Conservation (phyloP, 2,888 invertebrate genomes). For the Ceratothoa steindachneri region DNA sequence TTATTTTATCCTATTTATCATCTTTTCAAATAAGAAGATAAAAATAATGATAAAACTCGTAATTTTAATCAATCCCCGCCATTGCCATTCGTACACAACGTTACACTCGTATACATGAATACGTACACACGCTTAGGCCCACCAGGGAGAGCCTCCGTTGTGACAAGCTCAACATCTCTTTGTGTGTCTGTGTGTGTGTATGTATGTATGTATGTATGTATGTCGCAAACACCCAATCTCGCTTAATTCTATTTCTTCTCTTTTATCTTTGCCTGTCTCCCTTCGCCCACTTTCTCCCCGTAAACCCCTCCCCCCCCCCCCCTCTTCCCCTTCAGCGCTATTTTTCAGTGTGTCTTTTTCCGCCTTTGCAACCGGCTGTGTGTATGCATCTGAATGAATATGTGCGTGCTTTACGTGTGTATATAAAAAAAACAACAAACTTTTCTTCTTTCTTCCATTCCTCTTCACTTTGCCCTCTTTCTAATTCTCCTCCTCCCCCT, state of each 20-base stretch:
- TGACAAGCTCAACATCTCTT: too few species aligned
- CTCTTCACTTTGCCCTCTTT: not conserved
- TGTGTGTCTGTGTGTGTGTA: not conserved
- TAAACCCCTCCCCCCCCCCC: not conserved
- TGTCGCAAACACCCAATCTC: not conserved
- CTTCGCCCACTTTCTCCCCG: not conserved
- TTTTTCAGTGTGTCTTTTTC: not conserved
- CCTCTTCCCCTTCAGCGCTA: not conserved
- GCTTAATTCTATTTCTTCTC: not conserved
- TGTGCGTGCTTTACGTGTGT: too few species aligned
- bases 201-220: not conserved
- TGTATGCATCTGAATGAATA: too few species aligned
- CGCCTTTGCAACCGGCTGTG: not conserved
- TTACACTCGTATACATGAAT: too few species aligned
- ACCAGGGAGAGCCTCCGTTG: too few species aligned
- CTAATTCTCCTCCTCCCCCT: not conserved
- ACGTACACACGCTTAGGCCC: too few species aligned
- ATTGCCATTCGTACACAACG: too few species aligned
- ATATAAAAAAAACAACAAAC: too few species aligned
- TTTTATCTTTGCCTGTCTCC: not conserved
- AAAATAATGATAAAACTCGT: too few species aligned
- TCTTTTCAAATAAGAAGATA: too few species aligned
- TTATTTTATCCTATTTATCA: too few species aligned
- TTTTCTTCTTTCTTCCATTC: not conserved
- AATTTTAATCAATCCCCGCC: too few species aligned